Evolutionary conservation across 2,113 vertebrate species (phyloP).

Genomic region (Perca flavescens): DNA sequence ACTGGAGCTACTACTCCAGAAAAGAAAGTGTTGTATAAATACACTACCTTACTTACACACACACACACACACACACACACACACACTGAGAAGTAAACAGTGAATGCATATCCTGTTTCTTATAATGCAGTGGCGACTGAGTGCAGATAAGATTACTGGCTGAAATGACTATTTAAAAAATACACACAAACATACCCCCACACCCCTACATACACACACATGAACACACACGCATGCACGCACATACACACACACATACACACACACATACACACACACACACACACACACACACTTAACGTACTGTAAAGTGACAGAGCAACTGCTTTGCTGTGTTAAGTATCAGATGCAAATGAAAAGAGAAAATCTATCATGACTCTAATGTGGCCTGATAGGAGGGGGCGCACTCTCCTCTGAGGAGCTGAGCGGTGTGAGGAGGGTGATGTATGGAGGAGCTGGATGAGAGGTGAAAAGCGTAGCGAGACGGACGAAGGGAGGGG

Average conservation of each 20-base stretch:
- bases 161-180: constrained; percentile 29
- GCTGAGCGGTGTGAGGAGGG: constrained; percentile 84
- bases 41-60: constrained; percentile 41
- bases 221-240: not conserved
- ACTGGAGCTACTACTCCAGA: constrained; percentile 48
- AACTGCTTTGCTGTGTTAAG: constrained; percentile 86
- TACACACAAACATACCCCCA: constrained; percentile 1
- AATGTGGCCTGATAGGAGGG: constrained; percentile 91
- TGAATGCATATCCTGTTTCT: constrained; percentile 63
- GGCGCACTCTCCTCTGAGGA: constrained; percentile 83
- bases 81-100: not conserved
- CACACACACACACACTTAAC: constrained; percentile 22
- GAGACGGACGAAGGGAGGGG: constrained; percentile 86
- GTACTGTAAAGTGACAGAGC: constrained; percentile 73
- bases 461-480: constrained; percentile 97
- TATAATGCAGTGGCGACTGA: constrained; percentile 60
- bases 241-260: not conserved
- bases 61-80: not conserved
- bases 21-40: constrained; percentile 55
- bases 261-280: constrained; percentile 10
- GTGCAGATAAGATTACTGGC: constrained; percentile 64
- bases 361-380: constrained; percentile 97
- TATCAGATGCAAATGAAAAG: constrained; percentile 99
- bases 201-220: too few relatives aligned
- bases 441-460: constrained; percentile 95